Evolutionary conservation across 1,140 invertebrate species (phyloP).

Genomic region (Leptestheria dahalacensis): DNA sequence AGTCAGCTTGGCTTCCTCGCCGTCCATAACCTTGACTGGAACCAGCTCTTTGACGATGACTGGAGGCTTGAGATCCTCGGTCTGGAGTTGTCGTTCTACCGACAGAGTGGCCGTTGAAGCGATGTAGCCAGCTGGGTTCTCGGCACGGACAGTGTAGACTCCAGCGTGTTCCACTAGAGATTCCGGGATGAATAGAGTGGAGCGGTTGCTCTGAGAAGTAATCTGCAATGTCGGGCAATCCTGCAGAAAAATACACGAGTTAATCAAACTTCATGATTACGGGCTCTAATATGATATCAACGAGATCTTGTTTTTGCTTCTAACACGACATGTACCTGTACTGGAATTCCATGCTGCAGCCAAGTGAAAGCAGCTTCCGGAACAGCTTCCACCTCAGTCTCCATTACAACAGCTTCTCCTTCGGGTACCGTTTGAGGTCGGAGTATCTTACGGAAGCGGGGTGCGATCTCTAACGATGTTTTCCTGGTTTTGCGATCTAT

Average conservation of each 20-base stretch:
- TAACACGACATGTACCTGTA: not conserved
- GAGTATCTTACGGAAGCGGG: constrained; percentile 53
- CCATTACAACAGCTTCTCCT: constrained; percentile 61
- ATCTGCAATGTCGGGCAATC: constrained; percentile 42
- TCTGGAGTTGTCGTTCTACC: constrained; percentile 41
- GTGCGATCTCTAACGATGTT: constrained; percentile 42
- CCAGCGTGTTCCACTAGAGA: constrained; percentile 53
- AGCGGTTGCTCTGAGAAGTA: constrained; percentile 57
- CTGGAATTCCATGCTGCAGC: constrained; percentile 44
- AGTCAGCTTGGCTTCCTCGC: constrained; percentile 64
- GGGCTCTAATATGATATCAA: too few relatives aligned
- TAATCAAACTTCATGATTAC: constrained; percentile 26
- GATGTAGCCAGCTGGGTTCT: constrained; percentile 72
- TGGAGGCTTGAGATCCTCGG: constrained; percentile 49
- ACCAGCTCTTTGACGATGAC: constrained; percentile 52
- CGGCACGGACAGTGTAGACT: constrained; percentile 69
- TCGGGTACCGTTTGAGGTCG: constrained; percentile 49
- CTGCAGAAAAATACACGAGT: not conserved
- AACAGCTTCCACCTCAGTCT: constrained; percentile 54
- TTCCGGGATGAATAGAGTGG: constrained; percentile 61
- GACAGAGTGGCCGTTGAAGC: constrained; percentile 63
- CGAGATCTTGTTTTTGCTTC: too few relatives aligned
- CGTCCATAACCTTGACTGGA: constrained; percentile 75
- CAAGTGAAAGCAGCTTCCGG: constrained; percentile 73
- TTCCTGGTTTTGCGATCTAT: constrained; percentile 26